A percentile compares a stretch with the other conserved stretches of the same genome.
Evolutionary conservation across 2,113 vertebrate genomes (phyloP).

Genomic region (Nycticryphes semicollaris): DNA sequence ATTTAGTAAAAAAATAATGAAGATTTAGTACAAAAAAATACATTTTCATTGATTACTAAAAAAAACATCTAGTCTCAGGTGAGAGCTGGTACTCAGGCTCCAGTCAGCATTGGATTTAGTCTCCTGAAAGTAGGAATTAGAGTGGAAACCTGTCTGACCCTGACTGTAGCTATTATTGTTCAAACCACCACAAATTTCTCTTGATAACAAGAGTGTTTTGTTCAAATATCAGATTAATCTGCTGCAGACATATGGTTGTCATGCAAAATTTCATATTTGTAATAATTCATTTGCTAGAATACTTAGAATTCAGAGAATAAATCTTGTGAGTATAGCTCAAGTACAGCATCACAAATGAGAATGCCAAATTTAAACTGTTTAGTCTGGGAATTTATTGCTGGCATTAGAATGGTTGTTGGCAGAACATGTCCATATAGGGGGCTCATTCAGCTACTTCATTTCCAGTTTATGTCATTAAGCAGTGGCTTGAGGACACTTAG

Average conservation of each 20-base stretch:
- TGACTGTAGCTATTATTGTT: not conserved
- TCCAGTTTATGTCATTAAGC: conserved; percentile 57
- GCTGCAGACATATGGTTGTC: conserved; percentile 12
- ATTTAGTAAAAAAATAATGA: not conserved
- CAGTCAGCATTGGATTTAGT: not conserved
- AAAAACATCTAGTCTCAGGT: not conserved
- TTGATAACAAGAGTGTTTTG: not conserved
- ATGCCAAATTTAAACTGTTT: conserved; percentile 73
- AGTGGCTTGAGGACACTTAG: conserved; percentile 55
- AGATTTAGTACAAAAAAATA: not conserved
- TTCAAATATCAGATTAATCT: conserved; percentile 26
- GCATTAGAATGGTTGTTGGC: conserved; percentile 56
- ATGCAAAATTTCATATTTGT: conserved; percentile 53
- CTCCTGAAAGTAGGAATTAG: conserved; percentile 8
- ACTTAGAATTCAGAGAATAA: conserved; percentile 58
- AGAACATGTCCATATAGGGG: conserved; percentile 39
- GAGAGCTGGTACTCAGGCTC: not conserved
- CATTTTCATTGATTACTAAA: not conserved
- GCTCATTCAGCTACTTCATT: conserved; percentile 55
- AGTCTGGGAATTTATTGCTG: conserved; percentile 72
- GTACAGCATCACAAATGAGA: conserved; percentile 60
- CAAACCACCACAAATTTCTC: not conserved
- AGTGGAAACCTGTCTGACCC: conserved; percentile 24
- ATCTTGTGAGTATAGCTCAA: conserved; percentile 43
- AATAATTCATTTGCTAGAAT: conserved; percentile 60